Evolutionary conservation across 2,797 vertebrate species (phyloP).

Genomic region (Podarcis siculus): DNA sequence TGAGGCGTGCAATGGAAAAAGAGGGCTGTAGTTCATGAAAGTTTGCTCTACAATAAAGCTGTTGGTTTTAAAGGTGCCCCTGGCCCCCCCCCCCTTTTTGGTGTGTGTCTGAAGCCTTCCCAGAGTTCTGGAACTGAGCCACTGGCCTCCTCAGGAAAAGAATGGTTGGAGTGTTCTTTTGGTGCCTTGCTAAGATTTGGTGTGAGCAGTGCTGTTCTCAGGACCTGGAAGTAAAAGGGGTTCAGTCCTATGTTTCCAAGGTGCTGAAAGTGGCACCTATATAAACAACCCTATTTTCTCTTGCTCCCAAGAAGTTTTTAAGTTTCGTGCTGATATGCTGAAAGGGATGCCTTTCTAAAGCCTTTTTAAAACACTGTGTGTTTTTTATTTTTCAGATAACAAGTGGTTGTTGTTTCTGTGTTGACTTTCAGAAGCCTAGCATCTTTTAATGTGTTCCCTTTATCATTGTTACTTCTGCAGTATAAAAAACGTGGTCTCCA

Average conservation of each 20-base stretch:
- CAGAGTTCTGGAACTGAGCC: neutral
- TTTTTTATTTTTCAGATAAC: neutral
- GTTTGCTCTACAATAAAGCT: neutral
- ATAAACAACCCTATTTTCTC: neutral
- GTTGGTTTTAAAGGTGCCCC: neutral
- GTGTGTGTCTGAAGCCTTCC: neutral
- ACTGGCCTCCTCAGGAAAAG: neutral
- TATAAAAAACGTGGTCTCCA: no score
- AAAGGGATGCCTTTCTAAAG: neutral
- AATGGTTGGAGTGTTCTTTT: neutral
- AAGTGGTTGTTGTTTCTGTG: neutral
- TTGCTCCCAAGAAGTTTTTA: neutral
- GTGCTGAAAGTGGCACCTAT: neutral
- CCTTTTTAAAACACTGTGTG: neutral
- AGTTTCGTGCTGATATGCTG: neutral
- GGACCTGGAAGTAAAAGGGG: neutral
- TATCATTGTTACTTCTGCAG: neutral
- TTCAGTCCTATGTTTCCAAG: neutral
- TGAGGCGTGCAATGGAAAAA: neutral
- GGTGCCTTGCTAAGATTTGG: neutral
- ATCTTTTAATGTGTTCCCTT: neutral
- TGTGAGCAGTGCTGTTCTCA: neutral
- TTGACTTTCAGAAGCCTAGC: neutral
- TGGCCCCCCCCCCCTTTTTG: neutral
- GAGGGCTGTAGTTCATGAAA: neutral